A percentile compares a stretch with the other conserved stretches of the same genome.
phyloP scores from a whole-genome alignment of 2,113 vertebrate species.

The Peromyscus leucopus region DNA sequence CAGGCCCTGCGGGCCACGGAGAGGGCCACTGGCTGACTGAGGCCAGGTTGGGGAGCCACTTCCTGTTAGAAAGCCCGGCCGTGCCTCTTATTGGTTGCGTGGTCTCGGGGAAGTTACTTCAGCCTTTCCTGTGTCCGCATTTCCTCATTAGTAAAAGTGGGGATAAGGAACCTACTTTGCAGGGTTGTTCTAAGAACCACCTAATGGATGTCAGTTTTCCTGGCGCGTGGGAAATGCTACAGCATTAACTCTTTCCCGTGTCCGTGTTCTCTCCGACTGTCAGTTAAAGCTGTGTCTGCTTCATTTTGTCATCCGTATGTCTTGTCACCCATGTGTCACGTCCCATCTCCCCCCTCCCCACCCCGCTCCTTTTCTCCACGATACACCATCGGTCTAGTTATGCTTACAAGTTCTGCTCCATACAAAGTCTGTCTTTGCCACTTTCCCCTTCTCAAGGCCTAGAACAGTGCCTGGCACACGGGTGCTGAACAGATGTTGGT shows the following conservation, averaged over 20 bases:
- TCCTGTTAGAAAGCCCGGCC: background rate
- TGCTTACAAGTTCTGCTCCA: background rate
- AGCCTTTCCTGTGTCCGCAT: background rate
- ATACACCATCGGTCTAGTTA: rapidly evolving
- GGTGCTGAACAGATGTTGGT: background rate
- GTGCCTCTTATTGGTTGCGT: background rate
- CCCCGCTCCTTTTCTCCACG: rapidly evolving
- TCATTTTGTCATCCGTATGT: background rate
- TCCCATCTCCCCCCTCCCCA: rapidly evolving
- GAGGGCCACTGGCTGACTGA: background rate
- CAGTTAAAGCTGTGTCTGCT: background rate
- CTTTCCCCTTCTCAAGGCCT: background rate
- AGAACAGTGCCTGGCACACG: background rate
- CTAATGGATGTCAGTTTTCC: too few species aligned
- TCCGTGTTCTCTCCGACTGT: background rate
- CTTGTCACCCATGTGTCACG: background rate
- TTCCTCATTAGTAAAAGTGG: background rate
- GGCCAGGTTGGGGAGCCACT: background rate
- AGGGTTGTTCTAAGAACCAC: background rate
- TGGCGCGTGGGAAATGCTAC: rapidly evolving
- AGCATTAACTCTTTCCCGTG: background rate
- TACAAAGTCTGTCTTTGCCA: background rate
- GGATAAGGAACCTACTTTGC: background rate
- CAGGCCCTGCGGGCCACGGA: background rate
- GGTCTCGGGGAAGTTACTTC: background rate